Base-by-base conservation (phyloP, 2,888 invertebrate species). In the Oligia strigilis region DNA sequence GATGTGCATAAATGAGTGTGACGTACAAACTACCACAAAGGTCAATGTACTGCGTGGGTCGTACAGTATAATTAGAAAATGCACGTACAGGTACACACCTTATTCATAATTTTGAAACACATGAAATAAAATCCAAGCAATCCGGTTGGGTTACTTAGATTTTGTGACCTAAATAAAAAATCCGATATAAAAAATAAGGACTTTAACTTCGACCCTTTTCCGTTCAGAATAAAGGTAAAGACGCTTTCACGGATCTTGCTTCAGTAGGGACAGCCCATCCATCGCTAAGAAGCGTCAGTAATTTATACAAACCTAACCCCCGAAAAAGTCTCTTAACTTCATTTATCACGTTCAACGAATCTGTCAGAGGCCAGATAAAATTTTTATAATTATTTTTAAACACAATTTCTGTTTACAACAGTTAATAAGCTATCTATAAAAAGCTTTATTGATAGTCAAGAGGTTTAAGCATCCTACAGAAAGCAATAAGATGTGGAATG, bases 291-390 rank as follows among this genome's bases (percentile, higher is more conserved):
- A 75, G 17, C 43, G 43, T 67, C 71, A 72, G 58, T 85, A 85
- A 80, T 85, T 85, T 83, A 75, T 66, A 71, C 23, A 72, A 64
- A 52, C 62, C 55, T 40, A 62, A 66, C 19, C 64, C 49, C 60
- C 69, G 36, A 80, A 65, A 60, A 40, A 46, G 36, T 70, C 19
- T 60, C 40, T 55, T 65, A 60, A 81, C 62, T 75, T 70, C 17
- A 3, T 76, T 14, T 0, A 70, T 55, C 81, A 58, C 19, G 65
- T 49, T 66, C 58, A 72, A 69, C 11, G 17, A 62, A 64, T 49
- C 60, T 55, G 40, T 81, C 71, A 66, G 17, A 29, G 19, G 29
- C 36, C 52, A 77, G 55, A 67, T 55, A 55, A 29, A 40, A 29
- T 49, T 64, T 55, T 40, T 49, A 55, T 83, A 29, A 67, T 60